These are phyloP conservation scores for Drosophila pectinifera DNA, from an alignment of 1,140 invertebrate species.

Conservation along the genomic window DNA sequence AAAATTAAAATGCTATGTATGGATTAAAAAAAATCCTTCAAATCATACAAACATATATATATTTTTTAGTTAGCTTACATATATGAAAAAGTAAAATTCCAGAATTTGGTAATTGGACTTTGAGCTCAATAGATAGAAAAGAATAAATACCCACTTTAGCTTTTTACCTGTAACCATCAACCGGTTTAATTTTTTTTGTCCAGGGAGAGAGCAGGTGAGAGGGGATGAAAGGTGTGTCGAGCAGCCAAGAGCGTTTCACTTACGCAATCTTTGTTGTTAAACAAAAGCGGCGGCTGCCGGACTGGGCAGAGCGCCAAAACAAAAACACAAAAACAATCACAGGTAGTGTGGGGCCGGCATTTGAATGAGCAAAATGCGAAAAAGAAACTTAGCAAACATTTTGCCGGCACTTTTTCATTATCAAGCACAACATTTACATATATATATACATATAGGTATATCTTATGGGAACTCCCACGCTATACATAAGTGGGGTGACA, in stretches of 20 bases:
- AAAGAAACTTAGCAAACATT: conserved; percentile 15
- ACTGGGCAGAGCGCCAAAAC: conserved; percentile 61
- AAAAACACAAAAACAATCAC: conserved; percentile 39
- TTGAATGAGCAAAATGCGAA: conserved; percentile 23
- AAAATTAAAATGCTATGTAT: too few relatives aligned
- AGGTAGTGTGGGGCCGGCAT: conserved; percentile 52
- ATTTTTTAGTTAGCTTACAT: too few relatives aligned
- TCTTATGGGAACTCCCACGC: conserved; percentile 21
- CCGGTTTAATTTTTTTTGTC: conserved; percentile 18
- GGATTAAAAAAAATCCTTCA: too few relatives aligned
- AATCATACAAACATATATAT: too few relatives aligned
- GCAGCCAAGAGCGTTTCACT: conserved; percentile 17
- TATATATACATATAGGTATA: not conserved
- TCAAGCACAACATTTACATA: conserved; percentile 15
- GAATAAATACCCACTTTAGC: not conserved
- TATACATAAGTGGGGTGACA: conserved; percentile 8
- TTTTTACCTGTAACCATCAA: conserved; percentile 23
- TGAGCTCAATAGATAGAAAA: conserved; percentile 1
- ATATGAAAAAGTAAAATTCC: too few relatives aligned
- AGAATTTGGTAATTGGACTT: not conserved
- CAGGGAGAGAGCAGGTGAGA: conserved; percentile 6
- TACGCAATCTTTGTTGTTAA: conserved; percentile 79
- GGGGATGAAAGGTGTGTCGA: conserved; percentile 9
- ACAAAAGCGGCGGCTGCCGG: conserved; percentile 50
- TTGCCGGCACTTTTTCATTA: conserved; percentile 37